Percentiles rank a stretch among this genome's conserved stretches.
Evolutionary conservation across 2,888 invertebrate species (phyloP).

Genomic region (Thysanoteuthis rhombus): DNA sequence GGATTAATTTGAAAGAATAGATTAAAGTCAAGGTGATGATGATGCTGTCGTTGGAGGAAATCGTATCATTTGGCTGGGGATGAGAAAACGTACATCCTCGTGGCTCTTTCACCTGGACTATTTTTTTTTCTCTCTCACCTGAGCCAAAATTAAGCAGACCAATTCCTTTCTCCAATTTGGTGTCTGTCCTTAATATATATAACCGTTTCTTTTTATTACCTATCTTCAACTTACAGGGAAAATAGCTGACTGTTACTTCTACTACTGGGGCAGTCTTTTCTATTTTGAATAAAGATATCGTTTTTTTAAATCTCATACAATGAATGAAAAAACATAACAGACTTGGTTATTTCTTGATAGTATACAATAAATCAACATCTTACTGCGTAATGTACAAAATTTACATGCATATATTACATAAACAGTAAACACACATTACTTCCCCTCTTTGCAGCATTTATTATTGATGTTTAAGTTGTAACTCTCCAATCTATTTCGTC

Average conservation of each 20-base stretch:
- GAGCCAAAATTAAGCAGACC: background rate
- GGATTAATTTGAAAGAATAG: background rate
- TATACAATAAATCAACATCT: background rate
- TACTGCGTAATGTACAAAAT: background rate
- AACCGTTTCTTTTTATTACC: too few species aligned
- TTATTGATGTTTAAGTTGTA: background rate
- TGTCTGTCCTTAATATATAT: background rate
- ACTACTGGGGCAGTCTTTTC: too few species aligned
- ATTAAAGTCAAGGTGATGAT: background rate
- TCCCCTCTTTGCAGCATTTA: background rate
- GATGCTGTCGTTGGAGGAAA: background rate
- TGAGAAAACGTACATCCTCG: too few species aligned
- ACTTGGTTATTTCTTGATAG: background rate
- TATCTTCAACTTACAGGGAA: too few species aligned
- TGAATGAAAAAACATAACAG: background rate
- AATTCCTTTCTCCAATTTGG: background rate
- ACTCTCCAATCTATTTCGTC: background rate
- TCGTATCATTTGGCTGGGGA: background rate
- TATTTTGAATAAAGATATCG: background rate
- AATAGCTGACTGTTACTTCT: too few species aligned
- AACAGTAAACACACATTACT: background rate
- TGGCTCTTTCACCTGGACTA: background rate
- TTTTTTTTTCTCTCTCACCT: background rate
- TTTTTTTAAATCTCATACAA: background rate
- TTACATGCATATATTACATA: background rate